Conservation (phyloP, 2,888 invertebrate species). For the Falcaria lacertinaria region DNA sequence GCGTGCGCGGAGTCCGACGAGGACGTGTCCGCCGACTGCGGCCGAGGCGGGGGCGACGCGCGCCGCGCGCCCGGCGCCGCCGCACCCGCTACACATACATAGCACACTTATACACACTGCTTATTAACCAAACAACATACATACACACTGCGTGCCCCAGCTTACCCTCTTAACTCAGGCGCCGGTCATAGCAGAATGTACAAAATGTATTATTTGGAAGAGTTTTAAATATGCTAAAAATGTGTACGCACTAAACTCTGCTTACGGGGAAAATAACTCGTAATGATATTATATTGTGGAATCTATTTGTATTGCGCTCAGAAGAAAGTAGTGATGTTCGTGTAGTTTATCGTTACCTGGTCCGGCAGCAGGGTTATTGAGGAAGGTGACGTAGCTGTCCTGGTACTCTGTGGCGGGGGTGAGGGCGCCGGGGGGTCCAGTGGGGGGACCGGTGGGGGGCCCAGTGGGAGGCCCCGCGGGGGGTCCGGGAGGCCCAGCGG, state of each 20-base stretch:
- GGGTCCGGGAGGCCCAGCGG: constrained; percentile 33
- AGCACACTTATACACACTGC: background rate
- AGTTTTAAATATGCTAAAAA: too few species aligned
- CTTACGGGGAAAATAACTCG: too few species aligned
- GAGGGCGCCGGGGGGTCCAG: constrained; percentile 29
- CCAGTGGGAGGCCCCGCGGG: constrained; percentile 19
- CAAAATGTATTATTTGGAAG: too few species aligned
- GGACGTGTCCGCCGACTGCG: constrained; percentile 78
- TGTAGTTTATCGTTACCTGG: constrained; percentile 46
- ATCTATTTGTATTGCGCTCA: too few species aligned
- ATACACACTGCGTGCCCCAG: too few species aligned
- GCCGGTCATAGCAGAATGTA: too few species aligned
- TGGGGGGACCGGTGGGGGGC: constrained; percentile 28
- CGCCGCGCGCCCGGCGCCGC: constrained; percentile 34
- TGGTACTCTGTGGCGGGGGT: constrained; percentile 78
- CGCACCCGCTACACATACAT: constrained; percentile 23
- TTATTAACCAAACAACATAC: too few species aligned
- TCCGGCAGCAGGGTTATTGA: constrained; percentile 77
- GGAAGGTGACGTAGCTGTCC: constrained; percentile 84
- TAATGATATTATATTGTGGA: too few species aligned
- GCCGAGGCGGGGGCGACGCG: constrained; percentile 66
- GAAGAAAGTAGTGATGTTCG: too few species aligned
- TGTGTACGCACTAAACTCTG: too few species aligned
- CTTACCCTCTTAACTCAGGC: too few species aligned
- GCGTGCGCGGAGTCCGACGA: constrained; percentile 75